Conservation (phyloP, 2,888 invertebrate genomes). For the Sminthurides aquaticus region DNA sequence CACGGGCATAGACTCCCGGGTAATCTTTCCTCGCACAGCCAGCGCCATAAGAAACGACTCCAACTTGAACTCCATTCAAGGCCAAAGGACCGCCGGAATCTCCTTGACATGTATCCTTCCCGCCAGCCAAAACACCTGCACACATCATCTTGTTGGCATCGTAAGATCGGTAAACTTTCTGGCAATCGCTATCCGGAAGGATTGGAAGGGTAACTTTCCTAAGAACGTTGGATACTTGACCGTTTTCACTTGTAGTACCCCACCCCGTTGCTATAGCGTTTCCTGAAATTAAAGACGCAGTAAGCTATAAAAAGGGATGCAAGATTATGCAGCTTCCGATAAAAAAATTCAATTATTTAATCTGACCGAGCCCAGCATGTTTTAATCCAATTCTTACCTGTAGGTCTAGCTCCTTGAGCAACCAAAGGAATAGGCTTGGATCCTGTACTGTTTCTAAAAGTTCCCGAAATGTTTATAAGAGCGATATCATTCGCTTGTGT, state of each 20-base stretch:
- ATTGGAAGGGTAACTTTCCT: neutral
- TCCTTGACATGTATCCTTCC: neutral
- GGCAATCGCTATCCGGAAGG: neutral
- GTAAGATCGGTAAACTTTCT: neutral
- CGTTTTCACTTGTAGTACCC: neutral
- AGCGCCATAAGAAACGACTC: neutral
- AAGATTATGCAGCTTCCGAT: neutral
- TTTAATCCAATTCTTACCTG: neutral
- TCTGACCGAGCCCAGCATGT: neutral
- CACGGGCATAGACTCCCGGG: neutral
- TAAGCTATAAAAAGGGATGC: neutral
- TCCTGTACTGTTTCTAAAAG: neutral
- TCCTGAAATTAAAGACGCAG: neutral
- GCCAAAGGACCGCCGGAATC: neutral
- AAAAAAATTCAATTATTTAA: neutral
- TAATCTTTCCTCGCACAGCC: neutral
- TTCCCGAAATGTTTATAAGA: neutral
- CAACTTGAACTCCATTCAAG: neutral
- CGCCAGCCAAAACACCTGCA: neutral
- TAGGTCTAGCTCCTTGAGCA: neutral
- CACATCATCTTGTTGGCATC: neutral
- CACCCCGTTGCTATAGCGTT: neutral
- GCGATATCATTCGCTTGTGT: neutral
- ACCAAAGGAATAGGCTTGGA: neutral
- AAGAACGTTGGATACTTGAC: neutral